phyloP scores from a whole-genome alignment of 2,888 invertebrate species.

The Andrena flavipes region DNA sequence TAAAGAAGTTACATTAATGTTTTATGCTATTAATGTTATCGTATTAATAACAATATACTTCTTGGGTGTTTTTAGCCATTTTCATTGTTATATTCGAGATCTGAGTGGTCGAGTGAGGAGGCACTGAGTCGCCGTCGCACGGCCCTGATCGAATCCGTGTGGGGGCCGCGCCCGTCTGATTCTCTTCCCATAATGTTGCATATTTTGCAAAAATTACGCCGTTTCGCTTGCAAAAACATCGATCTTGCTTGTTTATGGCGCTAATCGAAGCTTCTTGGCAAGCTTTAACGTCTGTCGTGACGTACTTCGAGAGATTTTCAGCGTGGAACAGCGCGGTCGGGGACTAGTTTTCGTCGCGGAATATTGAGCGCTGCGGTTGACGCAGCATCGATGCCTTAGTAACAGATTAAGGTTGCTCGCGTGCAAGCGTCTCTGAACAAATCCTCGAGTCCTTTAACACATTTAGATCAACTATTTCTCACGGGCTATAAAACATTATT shows the following conservation, averaged over 20 bases:
- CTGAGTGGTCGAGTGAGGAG: neutral
- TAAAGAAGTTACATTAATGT: neutral
- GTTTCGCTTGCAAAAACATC: conserved; percentile 26
- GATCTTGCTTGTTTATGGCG: neutral
- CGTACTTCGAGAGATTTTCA: conserved; percentile 79
- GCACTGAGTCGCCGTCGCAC: conserved; percentile 1
- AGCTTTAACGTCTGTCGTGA: conserved; percentile 73
- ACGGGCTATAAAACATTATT: no score
- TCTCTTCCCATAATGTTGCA: conserved; percentile 76
- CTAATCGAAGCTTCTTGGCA: conserved; percentile 13
- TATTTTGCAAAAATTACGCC: conserved; percentile 72
- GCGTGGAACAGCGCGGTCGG: conserved; percentile 16
- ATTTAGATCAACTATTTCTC: neutral
- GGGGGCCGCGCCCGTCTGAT: conserved; percentile 76
- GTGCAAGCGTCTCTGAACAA: conserved; percentile 4
- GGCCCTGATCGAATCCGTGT: conserved; percentile 45
- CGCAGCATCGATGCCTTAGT: conserved; percentile 51
- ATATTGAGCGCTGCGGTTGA: conserved; percentile 56
- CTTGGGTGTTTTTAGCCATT: neutral
- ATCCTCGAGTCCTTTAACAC: neutral
- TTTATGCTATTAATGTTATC: neutral
- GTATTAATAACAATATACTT: neutral
- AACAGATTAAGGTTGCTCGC: conserved; percentile 42
- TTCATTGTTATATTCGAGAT: neutral
- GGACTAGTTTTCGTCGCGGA: conserved; percentile 67